Base-by-base conservation (phyloP, 1,140 invertebrate species). In the Aphis gossypii region DNA sequence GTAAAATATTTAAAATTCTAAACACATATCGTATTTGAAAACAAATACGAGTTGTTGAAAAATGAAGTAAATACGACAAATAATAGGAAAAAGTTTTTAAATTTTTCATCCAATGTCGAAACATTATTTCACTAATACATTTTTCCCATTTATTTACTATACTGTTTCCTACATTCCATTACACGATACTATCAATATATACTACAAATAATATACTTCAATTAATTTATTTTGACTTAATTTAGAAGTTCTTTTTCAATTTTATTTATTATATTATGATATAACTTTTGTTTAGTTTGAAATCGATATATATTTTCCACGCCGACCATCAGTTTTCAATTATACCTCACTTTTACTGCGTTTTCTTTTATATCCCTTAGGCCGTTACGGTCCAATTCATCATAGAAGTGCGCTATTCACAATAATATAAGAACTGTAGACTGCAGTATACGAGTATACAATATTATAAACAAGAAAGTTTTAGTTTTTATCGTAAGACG, bases 1-100 rank as follows among this genome's bases (percentile, higher is more conserved):
- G 89, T 44, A 68, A 68, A 90, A 68, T 44, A 44, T 68, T 90
- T 90, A 30, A 90, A 90, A 90, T 68, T 90, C 21, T 44, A 89
- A 89, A 56, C 87, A 38, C 48, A 51, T 88, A 60, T 90, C 9
- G n/a, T 60, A 89, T 56, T 89, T 56, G 21, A 56, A 56, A 56
- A 56, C 88, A 56, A 89, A 56, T 89, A 89, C 21, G 87, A 54
- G 8, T 89, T 18, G 46, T 89, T 90, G 35, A 90, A 60, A 90
- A 68, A 90, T 90, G 14, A 90, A 90, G 25, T 68, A 60, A 68
- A 90, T 48, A 87, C 14, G 14, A 87, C 41, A 48, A 87, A 51
- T 9, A 56, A 89, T 38, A 30, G n/a, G 23, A 56, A 54, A 89
- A 89, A 21, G 51, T 89, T 89, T 89, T 38, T 1, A 89, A 38